Base-by-base conservation (phyloP, 2,113 vertebrate species). In the Gallinago undulata region DNA sequence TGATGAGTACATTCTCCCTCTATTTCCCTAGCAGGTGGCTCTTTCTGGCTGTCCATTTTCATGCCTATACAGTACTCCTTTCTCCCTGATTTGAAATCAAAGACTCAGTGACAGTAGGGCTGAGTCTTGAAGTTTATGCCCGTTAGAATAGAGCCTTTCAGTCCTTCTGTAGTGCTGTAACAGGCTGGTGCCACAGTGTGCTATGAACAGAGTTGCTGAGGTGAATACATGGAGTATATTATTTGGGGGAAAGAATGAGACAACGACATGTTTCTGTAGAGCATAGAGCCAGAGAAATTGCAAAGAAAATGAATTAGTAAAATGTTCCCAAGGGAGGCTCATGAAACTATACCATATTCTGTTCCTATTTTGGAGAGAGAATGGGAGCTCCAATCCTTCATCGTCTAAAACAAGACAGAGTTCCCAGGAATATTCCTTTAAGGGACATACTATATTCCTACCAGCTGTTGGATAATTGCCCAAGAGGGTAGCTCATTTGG, bases 131-230 rank as follows among this genome's bases (percentile, higher is more conserved):
- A 91, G 91, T 95, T 93, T 69, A 64, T 76, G 41, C 31, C 50
- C 21, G 62, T 82, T 89, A 96, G 75, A 97, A 95, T 89, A 76
- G 81, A 85, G 28, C 51, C 89, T 96, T 97, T 96, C 87, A 96
- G 79, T 70, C 67, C 59, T 93, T 77, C 73, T 48, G 80, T 43
- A 75, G 76, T 63, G 62, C 87, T 91, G 60, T 90, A 79, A 56
- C 56, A 56, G 77, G 47, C 91, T 93, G 70, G 89, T 95, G 89
- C 91, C 90, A 94, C 56, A 94, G 70, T 6, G 84, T 89, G 66
- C 80, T 89, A 68, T 69, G 79, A 94, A 62, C 86, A 95, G 73
- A 90, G 69, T 69, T 95, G 45, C 70, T 93, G 96, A 92, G 89
- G 86, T 94, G 74, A 83, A 87, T 76, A 37, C 25, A 82, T 56